Evolutionary conservation across 1,140 invertebrate species (phyloP).

Genomic region (Drosophila ironensis): DNA sequence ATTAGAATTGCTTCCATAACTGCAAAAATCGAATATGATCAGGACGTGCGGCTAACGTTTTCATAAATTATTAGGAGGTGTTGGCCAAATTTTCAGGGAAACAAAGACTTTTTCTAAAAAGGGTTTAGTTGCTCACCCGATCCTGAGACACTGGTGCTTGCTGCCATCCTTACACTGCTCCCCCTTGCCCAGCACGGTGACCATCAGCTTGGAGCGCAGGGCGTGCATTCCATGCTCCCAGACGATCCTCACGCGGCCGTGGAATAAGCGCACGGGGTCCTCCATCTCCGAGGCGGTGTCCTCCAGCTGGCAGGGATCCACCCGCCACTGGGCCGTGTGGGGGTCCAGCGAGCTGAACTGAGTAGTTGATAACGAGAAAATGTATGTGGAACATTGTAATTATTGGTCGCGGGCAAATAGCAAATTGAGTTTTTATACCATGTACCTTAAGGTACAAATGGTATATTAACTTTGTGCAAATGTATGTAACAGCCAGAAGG

Average conservation of each 20-base stretch:
- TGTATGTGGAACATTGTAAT: too few relatives aligned
- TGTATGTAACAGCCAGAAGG: too few relatives aligned
- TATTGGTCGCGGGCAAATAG: too few relatives aligned
- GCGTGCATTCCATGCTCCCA: constrained; percentile 72
- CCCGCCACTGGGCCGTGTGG: constrained; percentile 74
- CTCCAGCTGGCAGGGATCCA: constrained; percentile 80
- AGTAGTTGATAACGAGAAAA: too few relatives aligned
- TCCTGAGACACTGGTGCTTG: constrained; percentile 75
- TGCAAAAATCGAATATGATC: too few relatives aligned
- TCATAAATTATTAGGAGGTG: too few relatives aligned
- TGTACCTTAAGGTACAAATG: too few relatives aligned
- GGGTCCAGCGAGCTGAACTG: constrained; percentile 79
- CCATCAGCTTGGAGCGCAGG: constrained; percentile 75
- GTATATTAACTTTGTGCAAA: too few relatives aligned
- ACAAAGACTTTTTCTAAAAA: too few relatives aligned
- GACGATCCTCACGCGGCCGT: constrained; percentile 70
- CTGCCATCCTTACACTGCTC: constrained; percentile 68
- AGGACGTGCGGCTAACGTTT: too few relatives aligned
- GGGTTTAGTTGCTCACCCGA: constrained; percentile 54
- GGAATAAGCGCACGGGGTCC: constrained; percentile 75
- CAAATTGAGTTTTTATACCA: too few relatives aligned
- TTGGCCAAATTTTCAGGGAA: too few relatives aligned
- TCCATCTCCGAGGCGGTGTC: constrained; percentile 72
- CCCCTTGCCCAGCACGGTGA: constrained; percentile 77
- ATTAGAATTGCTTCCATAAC: neutral